Evolutionary conservation across 2,888 invertebrate genomes (phyloP), one percentile per base, ranked within the genome.

Genomic region (Stramonita haemastoma): DNA sequence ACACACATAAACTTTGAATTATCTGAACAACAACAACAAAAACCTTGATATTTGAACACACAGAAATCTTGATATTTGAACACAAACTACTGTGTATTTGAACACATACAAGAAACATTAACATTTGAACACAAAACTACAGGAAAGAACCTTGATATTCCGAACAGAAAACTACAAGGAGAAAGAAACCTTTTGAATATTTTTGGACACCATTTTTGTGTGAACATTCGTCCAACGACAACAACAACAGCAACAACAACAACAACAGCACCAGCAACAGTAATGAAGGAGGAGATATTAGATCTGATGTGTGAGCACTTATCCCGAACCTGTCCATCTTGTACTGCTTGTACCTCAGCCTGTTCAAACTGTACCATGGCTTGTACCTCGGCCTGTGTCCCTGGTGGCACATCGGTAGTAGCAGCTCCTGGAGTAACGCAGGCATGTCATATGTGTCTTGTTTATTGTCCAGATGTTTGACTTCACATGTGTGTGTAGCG

Each of bases 291-390:
- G 34, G 15, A 34, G 73, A 29, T 19, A 29, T 34, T 8, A 26
- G 36, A 87, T 17, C 34, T 34, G 32, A 32, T 26, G 32, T 70
- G 70, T 36, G 29, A 34, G 5, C 36, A 56, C 77, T 77, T 73
- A 19, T 36, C n/a, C 13, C 36, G 87, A 5, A 79, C 34, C 32
- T 29, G 86, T 11, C 32, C 32, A 32, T n/a, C 46, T n/a, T 32
- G 88, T 88, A 57, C 46, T 34, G 56, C 77, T 17, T 77, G 87
- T 87, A 87, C 77, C 77, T 46, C 46, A 29, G 77, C 77, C 13
- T 77, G 79, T 87, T 29, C n/a, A 11, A 46, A 46, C n/a, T 73
- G 73, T n/a, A 73, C 73, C 26, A 13, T 73, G n/a, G 73, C 73
- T 29, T 73, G 73, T 73, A 73, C 73, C n/a, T 29, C 26, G 0